A percentile compares a stretch with the other conserved stretches of the same genome.
phyloP scores from a whole-genome alignment of 2,888 invertebrate species.

The Phortica magna region DNA sequence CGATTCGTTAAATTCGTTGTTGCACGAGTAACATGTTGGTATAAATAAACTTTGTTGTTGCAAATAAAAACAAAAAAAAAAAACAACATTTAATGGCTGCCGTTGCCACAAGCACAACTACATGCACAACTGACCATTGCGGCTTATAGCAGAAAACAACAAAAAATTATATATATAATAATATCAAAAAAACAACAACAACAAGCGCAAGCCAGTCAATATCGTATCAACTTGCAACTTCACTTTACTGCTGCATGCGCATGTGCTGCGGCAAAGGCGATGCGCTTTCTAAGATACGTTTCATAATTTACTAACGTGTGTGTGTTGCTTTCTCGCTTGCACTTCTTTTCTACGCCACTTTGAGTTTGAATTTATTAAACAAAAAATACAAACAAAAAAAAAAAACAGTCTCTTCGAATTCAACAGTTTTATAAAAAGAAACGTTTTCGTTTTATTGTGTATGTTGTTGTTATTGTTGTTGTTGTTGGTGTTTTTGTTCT shows the following conservation, averaged over 20 bases:
- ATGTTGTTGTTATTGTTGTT: background rate
- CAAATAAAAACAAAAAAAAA: conserved; percentile 6
- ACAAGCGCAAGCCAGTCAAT: no score
- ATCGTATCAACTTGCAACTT: no score
- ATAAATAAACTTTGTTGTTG: no score
- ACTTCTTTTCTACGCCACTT: background rate
- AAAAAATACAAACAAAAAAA: conserved; percentile 16
- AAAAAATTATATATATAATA: conserved; percentile 1
- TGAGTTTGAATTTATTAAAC: conserved; percentile 25
- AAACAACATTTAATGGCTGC: conserved; percentile 15
- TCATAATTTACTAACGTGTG: background rate
- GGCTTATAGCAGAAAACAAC: background rate
- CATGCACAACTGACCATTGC: conserved; percentile 42
- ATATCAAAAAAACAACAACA: no score
- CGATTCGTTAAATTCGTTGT: conserved; percentile 70
- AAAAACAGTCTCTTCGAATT: background rate
- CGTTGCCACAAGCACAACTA: conserved; percentile 21
- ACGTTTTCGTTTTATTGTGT: conserved; percentile 9
- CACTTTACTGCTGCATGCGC: background rate
- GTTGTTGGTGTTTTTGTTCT: background rate
- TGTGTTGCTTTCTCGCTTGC: background rate
- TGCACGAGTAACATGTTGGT: background rate
- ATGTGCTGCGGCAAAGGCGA: background rate
- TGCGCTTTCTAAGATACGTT: background rate
- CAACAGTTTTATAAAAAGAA: background rate